Base-by-base conservation (phyloP, 2,888 invertebrate species). In the Sclerodermus sp. region DNA sequence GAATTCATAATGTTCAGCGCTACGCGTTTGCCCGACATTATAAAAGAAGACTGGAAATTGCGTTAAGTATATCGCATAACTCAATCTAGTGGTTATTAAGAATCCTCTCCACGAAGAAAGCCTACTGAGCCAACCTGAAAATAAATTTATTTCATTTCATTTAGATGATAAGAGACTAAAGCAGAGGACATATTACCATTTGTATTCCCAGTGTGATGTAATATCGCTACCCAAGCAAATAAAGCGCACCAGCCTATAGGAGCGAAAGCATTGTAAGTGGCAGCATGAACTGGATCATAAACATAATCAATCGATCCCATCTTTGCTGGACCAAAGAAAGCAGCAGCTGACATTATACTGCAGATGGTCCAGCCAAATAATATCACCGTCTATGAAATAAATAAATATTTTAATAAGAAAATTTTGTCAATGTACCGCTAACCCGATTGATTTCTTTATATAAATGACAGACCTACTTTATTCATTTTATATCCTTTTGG, bases 41-140 rank as follows among this genome's bases (percentile, higher is more conserved):
- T 80, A 88, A 73, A 88, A 88, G 70, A 85, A 88, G 47, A 87
- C 82, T 3, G 88, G 88, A 64, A 88, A 88, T 70, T 88, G 88
- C 18, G 86, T 86, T 52, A 88, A 76, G 67, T 88, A 88, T 45
- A 87, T 80, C 30, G 86, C 84, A 68, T 88, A 88, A 31, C 87
- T 87, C n/a, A 88, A 78, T 67, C 85, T 84, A 9, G 88, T 87
- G 63, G 84, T 83, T 8, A 88, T 77, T 58, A 84, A 79, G 67
- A 87, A 88, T 40, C 84, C 82, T 60, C 78, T 82, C 82, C 84
- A 84, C 8, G 84, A 81, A 42, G 85, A 81, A 36, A 85, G 53
- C 52, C 74, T 73, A 12, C 83, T 83, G 2, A 86, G 53, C 59
- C 79, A 75, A 63, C 82, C 87, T 87, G 61, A 1, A 79, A 78